These are phyloP conservation scores for Atta texana DNA, from an alignment of 1,140 invertebrate genomes.

Conservation along the genomic window DNA sequence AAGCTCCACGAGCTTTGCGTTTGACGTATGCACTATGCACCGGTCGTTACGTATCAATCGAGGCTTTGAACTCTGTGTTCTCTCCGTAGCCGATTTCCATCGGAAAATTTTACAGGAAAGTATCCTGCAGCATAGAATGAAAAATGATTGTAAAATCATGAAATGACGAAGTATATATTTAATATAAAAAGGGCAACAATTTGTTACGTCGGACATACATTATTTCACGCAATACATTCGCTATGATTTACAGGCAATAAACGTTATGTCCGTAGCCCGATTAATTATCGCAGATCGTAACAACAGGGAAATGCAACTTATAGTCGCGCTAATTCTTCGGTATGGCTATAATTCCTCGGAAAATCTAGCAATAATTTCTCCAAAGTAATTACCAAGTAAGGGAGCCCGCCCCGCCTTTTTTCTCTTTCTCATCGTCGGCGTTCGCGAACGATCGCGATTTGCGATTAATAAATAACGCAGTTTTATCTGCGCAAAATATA, in stretches of 20 bases:
- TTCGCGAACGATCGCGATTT: slow-evolving; percentile 67
- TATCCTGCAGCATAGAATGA: not conserved
- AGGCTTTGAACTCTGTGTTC: slow-evolving; percentile 27
- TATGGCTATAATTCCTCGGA: slow-evolving; percentile 41
- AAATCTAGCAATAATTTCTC: slow-evolving; percentile 67
- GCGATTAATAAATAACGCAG: slow-evolving; percentile 73
- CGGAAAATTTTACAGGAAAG: slow-evolving; percentile 30
- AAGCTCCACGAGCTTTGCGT: slow-evolving; percentile 49
- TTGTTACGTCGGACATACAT: slow-evolving; percentile 29
- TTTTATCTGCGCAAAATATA: slow-evolving; percentile 65
- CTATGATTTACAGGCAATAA: slow-evolving; percentile 51
- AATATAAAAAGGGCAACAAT: not conserved
- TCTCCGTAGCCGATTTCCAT: not conserved
- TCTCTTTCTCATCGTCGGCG: not conserved
- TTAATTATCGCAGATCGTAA: slow-evolving; percentile 54
- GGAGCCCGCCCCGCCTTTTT: not conserved
- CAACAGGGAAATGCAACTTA: slow-evolving; percentile 2
- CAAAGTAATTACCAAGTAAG: slow-evolving; percentile 60
- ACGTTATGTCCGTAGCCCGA: slow-evolving; percentile 19
- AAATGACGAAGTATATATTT: not conserved
- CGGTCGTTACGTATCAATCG: slow-evolving; percentile 46
- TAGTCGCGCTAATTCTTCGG: slow-evolving; percentile 48
- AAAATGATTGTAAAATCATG: not conserved
- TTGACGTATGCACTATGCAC: slow-evolving; percentile 40
- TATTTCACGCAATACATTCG: not conserved